phyloP scores from a whole-genome alignment of 2,797 vertebrate species.

The Gambusia yucatana region DNA sequence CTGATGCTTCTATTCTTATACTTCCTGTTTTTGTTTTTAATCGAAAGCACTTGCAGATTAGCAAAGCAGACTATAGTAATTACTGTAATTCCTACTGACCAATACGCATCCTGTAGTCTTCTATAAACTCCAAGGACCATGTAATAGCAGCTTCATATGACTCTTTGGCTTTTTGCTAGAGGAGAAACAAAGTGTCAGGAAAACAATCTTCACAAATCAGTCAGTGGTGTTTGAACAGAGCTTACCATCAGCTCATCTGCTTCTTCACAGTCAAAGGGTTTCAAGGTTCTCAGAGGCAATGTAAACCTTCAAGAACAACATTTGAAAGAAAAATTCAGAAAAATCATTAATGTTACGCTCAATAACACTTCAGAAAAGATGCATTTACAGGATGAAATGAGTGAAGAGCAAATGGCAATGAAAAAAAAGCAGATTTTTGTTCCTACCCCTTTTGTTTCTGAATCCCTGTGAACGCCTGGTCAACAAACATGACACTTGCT shows the following conservation, averaged over 20 bases:
- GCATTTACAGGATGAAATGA: not conserved
- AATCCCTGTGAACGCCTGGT: conserved; percentile 62
- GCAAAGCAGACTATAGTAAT: not conserved
- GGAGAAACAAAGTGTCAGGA: conserved; percentile 12
- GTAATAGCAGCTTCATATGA: conserved; percentile 78
- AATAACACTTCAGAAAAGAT: not conserved
- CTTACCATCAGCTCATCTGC: conserved; percentile 85
- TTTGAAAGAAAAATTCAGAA: not conserved
- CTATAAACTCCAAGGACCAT: conserved; percentile 87
- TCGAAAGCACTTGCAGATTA: not conserved
- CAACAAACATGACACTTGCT: conserved; percentile 89
- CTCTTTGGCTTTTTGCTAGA: conserved; percentile 84
- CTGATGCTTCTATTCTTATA: not conserved
- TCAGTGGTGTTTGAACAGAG: conserved; percentile 8
- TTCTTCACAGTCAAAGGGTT: conserved; percentile 91
- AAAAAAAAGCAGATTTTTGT: not conserved
- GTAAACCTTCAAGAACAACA: conserved; percentile 78
- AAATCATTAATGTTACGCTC: not conserved
- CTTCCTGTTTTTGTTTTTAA: not conserved
- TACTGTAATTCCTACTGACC: conserved; percentile 69
- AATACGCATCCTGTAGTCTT: conserved; percentile 88
- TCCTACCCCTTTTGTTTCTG: conserved; percentile 78
- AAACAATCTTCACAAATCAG: not conserved
- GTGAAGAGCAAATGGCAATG: not conserved
- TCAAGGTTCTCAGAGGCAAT: conserved; percentile 85